phyloP scores from a whole-genome alignment of 2,113 vertebrate genomes.

The Myrmecobius fasciatus region DNA sequence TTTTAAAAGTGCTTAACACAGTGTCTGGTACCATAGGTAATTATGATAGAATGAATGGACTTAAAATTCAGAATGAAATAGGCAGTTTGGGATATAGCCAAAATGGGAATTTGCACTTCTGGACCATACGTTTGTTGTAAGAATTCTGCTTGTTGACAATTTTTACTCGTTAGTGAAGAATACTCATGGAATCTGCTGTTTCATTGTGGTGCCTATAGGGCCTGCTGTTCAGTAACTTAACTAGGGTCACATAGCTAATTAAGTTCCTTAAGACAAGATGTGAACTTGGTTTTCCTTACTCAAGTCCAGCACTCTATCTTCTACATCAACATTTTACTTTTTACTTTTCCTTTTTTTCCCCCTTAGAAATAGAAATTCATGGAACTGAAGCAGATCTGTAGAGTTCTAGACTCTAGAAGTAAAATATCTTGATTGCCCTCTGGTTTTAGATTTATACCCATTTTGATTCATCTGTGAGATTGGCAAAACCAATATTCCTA shows the following conservation, averaged over 20 bases:
- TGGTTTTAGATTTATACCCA: neutral
- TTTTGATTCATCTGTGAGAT: neutral
- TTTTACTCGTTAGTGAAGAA: neutral
- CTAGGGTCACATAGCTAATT: neutral
- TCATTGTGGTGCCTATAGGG: no score
- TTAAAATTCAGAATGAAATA: neutral
- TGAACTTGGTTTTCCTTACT: neutral
- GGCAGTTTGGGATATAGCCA: neutral
- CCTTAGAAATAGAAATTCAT: neutral
- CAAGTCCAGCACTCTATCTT: neutral
- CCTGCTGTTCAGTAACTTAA: neutral
- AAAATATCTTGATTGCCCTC: neutral
- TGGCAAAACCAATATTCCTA: neutral
- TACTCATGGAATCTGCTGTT: no score
- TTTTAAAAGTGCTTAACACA: neutral
- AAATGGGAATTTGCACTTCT: neutral
- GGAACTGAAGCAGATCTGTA: neutral
- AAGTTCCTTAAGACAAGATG: neutral
- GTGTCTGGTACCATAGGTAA: neutral
- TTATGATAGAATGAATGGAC: neutral
- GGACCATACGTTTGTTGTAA: neutral
- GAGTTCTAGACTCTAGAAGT: neutral
- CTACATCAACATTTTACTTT: neutral
- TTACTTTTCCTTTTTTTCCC: neutral
- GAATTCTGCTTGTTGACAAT: neutral